Conservation (phyloP, 2,888 invertebrate species). For the Criorhina ranunculi region DNA sequence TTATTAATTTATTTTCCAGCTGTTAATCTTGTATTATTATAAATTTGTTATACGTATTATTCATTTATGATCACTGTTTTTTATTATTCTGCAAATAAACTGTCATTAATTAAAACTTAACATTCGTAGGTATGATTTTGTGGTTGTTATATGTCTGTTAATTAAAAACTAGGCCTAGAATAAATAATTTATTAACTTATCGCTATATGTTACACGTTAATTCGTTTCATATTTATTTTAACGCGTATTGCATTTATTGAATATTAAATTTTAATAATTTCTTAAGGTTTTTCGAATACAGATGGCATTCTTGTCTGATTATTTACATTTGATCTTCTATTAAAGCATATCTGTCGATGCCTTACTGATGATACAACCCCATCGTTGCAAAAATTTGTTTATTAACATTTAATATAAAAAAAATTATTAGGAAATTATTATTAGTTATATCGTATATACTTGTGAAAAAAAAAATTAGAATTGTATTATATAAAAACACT, state of each 20-base stretch:
- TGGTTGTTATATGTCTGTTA: constrained; percentile 49
- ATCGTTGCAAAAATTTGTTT: constrained; percentile 4
- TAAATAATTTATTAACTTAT: constrained; percentile 69
- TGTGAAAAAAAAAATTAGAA: no score
- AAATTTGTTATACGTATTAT: constrained; percentile 66
- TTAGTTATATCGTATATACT: no score
- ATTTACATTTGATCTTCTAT: constrained; percentile 51
- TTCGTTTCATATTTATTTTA: constrained; percentile 58
- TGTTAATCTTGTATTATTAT: constrained; percentile 63
- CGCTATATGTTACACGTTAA: constrained; percentile 64
- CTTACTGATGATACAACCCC: constrained; percentile 9
- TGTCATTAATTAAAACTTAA: constrained; percentile 73
- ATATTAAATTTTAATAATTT: constrained; percentile 10
- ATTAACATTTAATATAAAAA: background rate
- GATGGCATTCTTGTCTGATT: constrained; percentile 18
- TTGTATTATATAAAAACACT: no score
- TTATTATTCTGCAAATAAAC: constrained; percentile 64
- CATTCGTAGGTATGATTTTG: constrained; percentile 70
- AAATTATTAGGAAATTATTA: background rate
- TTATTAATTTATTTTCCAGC: constrained; percentile 78
- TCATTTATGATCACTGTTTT: constrained; percentile 41
- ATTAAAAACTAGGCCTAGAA: constrained; percentile 62
- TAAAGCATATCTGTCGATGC: constrained; percentile 1
- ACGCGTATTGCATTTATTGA: constrained; percentile 23
- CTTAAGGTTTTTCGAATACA: background rate